Evolutionary conservation across 2,888 invertebrate genomes (phyloP).

Genomic region (Pheosia tremula): DNA sequence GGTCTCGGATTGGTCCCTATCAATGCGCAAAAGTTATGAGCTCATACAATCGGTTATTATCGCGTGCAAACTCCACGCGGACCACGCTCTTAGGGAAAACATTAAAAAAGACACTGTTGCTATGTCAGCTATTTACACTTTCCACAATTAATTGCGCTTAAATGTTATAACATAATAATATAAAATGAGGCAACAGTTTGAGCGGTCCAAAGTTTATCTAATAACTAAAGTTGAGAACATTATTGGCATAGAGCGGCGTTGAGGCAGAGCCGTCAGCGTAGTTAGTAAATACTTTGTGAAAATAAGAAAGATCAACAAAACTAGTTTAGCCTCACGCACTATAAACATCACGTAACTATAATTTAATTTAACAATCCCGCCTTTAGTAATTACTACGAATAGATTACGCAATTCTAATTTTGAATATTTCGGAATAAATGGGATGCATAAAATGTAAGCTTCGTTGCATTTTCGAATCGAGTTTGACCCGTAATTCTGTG

Average conservation of each 20-base stretch:
- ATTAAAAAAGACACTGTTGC: too few relatives aligned
- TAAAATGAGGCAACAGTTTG: background rate
- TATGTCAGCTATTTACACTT: background rate
- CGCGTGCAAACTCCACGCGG: too few relatives aligned
- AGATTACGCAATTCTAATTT: background rate
- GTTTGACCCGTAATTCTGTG: background rate
- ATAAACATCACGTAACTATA: conserved; percentile 1
- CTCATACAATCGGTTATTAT: too few relatives aligned
- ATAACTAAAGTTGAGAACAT: conserved; percentile 5
- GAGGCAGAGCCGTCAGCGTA: background rate
- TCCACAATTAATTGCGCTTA: background rate
- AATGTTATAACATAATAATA: conserved; percentile 3
- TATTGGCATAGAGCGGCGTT: conserved; percentile 4
- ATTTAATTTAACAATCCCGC: background rate
- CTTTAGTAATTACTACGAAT: background rate
- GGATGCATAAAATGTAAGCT: background rate
- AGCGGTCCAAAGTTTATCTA: conserved; percentile 1
- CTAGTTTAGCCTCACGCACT: background rate
- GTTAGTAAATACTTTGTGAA: conserved; percentile 6
- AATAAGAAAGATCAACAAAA: conserved; percentile 6
- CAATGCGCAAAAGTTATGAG: too few relatives aligned
- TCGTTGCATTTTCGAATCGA: background rate
- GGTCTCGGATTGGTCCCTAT: too few relatives aligned
- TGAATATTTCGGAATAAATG: background rate
- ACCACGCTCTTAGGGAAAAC: too few relatives aligned